Conservation (phyloP, 2,797 vertebrate genomes). For the Chelon auratus region DNA sequence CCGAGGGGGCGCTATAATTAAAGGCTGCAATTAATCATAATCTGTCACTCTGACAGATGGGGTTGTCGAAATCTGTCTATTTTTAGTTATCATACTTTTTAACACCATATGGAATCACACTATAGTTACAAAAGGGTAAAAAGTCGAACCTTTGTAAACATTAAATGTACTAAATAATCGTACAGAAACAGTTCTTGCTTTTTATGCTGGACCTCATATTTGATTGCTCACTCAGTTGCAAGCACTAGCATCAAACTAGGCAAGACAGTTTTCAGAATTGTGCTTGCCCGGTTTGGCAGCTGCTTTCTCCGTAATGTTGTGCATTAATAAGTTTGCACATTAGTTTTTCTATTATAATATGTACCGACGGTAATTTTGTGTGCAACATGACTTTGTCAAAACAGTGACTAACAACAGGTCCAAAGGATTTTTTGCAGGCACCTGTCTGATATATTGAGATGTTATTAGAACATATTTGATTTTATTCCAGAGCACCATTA, state of each 20-base stretch:
- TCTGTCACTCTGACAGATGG: constrained; percentile 32
- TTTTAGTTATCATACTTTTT: constrained; percentile 32
- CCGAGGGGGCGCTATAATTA: constrained; percentile 38
- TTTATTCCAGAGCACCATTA: background rate
- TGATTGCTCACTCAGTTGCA: constrained; percentile 11
- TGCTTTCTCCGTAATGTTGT: constrained; percentile 1
- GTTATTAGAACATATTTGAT: background rate
- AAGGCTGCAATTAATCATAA: constrained; percentile 46
- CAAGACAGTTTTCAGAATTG: constrained; percentile 27
- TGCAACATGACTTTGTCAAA: background rate
- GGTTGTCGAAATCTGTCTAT: constrained; percentile 29
- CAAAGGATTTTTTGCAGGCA: background rate
- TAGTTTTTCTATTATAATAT: no score
- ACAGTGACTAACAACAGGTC: background rate
- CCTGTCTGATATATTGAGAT: background rate
- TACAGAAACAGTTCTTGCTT: no score
- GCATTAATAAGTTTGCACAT: constrained; percentile 1
- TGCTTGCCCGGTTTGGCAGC: constrained; percentile 16
- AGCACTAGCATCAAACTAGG: background rate
- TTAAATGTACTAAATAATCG: background rate
- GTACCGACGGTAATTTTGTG: background rate
- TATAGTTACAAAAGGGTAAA: background rate
- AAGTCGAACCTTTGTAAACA: background rate
- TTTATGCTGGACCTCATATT: background rate
- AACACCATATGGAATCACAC: no score